Evolutionary conservation across 1,140 invertebrate species (phyloP).

Genomic region (Trachymyrmex cornetzi): DNA sequence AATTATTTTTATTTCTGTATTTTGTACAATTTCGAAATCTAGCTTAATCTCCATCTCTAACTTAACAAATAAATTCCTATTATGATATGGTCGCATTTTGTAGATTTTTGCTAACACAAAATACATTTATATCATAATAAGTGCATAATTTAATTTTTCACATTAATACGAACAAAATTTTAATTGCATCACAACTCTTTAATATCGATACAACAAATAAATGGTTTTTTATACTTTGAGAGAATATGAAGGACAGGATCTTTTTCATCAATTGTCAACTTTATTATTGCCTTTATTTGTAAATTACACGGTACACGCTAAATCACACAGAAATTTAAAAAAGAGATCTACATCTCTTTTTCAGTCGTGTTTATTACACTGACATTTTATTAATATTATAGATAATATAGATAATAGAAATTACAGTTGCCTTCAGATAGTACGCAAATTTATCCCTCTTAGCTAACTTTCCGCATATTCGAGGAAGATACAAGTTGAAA

Average conservation of each 20-base stretch:
- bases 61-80: neutral
- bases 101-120: neutral
- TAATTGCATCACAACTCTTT: neutral
- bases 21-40: neutral
- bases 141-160: neutral
- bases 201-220: neutral
- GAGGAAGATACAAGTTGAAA: neutral
- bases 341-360: neutral
- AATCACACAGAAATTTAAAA: neutral
- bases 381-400: conserved; percentile 38
- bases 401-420: conserved; percentile 4
- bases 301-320: neutral
- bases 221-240: neutral
- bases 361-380: neutral
- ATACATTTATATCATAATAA: neutral
- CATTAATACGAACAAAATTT: neutral
- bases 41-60: neutral
- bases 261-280: conserved; percentile 22
- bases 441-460: neutral
- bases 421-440: neutral
- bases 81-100: neutral
- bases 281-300: neutral
- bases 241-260: neutral
- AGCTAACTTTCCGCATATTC: neutral
- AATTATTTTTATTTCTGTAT: neutral